A percentile compares a stretch with the other conserved stretches of the same genome.
phyloP scores from a whole-genome alignment of 2,113 vertebrate species.

The Eclectus roratus region DNA sequence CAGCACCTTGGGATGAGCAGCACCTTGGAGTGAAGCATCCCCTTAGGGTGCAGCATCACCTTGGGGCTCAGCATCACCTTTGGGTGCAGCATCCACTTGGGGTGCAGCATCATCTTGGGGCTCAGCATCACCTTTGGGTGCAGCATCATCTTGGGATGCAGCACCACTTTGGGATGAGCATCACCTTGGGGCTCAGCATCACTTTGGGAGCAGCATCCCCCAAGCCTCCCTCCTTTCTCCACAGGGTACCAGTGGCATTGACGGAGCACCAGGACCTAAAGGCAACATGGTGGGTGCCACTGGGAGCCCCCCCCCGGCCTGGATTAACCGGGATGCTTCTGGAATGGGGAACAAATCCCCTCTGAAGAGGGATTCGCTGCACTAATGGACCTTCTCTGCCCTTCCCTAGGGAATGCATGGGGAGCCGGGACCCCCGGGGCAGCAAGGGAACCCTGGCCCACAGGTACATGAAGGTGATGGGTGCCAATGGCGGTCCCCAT shows the following conservation, averaged over 20 bases:
- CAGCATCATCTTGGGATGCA: neutral
- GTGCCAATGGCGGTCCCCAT: neutral
- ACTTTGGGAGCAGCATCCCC: neutral
- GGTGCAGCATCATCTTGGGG: too few species aligned
- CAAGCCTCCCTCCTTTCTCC: neutral
- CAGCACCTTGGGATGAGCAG: too few species aligned
- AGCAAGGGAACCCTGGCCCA: slow-evolving; percentile 88
- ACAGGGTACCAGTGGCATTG: slow-evolving; percentile 82
- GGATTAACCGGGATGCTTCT: rapidly evolving
- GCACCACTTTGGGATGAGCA: neutral
- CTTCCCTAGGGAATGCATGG: slow-evolving; percentile 81
- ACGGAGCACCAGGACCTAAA: slow-evolving; percentile 85
- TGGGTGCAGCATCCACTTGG: too few species aligned
- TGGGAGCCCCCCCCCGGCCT: neutral
- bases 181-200: too few species aligned
- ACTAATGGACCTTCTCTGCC: neutral
- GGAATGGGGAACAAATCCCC: neutral
- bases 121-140: too few species aligned
- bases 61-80: too few species aligned
- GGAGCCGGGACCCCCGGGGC: slow-evolving; percentile 86
- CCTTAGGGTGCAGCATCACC: too few species aligned
- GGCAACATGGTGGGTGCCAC: slow-evolving; percentile 81
- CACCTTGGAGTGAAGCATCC: too few species aligned
- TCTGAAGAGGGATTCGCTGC: neutral
- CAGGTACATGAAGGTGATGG: slow-evolving; percentile 74